Conservation (phyloP, 1,140 invertebrate species). For the Hylyphantes graminicola region DNA sequence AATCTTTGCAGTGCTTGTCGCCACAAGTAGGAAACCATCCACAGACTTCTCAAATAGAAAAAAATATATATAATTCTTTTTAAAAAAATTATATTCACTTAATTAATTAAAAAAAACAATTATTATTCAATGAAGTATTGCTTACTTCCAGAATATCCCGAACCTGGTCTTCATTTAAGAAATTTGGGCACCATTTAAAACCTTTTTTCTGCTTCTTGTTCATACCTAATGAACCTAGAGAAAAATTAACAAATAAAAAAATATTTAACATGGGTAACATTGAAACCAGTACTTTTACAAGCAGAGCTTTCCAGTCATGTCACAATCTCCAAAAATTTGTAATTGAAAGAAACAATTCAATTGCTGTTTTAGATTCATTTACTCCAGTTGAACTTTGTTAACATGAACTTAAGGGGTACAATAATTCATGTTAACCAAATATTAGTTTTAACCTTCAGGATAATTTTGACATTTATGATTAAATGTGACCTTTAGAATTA, state of each 20-base stretch:
- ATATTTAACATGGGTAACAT: background rate
- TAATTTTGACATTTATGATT: no score
- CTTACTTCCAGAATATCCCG: constrained; percentile 64
- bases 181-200: constrained; percentile 61
- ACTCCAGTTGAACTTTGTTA: background rate
- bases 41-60: constrained; percentile 71
- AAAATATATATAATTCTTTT: background rate
- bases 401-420: background rate
- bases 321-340: background rate
- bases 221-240: constrained; percentile 43
- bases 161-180: constrained; percentile 59
- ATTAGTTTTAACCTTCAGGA: no score
- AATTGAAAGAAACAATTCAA: background rate
- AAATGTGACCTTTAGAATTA: no score
- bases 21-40: constrained; percentile 81
- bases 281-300: background rate
- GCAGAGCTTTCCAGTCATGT: background rate
- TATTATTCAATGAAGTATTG: background rate
- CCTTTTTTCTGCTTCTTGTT: constrained; percentile 40
- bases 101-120: constrained; percentile 14
- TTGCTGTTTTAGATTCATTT: background rate
- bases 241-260: background rate
- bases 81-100: background rate
- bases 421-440: background rate
- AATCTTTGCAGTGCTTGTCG: constrained; percentile 84